Base-by-base conservation (phyloP, 1,140 invertebrate genomes). In the Neodiprion virginianus region DNA sequence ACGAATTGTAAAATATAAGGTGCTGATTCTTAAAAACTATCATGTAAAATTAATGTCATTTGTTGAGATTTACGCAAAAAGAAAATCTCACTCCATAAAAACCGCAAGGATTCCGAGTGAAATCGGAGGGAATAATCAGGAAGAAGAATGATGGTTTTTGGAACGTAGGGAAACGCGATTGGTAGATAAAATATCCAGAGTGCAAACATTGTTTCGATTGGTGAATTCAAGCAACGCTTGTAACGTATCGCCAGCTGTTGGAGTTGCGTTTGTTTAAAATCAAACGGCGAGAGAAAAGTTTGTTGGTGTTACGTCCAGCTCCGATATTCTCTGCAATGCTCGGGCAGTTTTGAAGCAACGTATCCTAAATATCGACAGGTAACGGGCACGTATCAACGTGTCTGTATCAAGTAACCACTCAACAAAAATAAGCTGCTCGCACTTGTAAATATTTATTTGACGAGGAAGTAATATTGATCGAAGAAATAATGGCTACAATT, bases 401-500 rank as follows among this genome's bases (percentile, higher is more conserved):
- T 78, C 75, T 79, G 69, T 77, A 76, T 40, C 72, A 11, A 61
- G 78, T 72, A 49, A 67, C 47, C 14, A 11, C 5, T n/a, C 68
- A 71, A 48, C 71, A 71, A n/a, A 73, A 79, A 77, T 47, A 47
- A 67, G 74, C 48, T 47, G 3, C 12, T 61, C 72, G 71, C 61
- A 74, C 8, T 48, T 17, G 40, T n/a, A 48, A 53, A 71, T 65
- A 77, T 69, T 23, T 12, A 49, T 69, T 48, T 67, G 49, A 73
- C 65, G 48, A 67, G 53, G 53, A 61, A 40, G 53, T 14, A 12
- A 67, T 68, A 75, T 70, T 73, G 76, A 53, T 66, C 69, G 76
- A 65, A 73, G 65, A 72, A 79, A 83, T 77, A 85, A 93, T 93
- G 92, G 91, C 92, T 84, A 89, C 89, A 71, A 90, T 93, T 81